Conservation (phyloP, 2,113 vertebrate genomes). For the Danionella cerebrum region DNA sequence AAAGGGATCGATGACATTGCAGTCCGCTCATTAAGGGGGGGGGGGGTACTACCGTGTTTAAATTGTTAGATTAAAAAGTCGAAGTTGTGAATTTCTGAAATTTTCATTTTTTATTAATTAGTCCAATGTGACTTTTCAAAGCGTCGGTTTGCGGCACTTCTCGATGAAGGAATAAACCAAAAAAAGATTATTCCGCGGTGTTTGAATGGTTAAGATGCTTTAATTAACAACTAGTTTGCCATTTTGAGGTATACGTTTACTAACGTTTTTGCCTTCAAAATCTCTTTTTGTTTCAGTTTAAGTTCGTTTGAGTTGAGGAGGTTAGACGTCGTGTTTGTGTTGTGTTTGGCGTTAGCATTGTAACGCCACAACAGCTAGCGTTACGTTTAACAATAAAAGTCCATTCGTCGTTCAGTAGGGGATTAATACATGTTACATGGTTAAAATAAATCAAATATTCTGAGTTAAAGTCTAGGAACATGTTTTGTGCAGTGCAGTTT, state of each 20-base stretch:
- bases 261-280: too few species aligned
- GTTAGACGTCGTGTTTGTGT: not conserved
- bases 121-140: not conserved
- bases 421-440: too few species aligned
- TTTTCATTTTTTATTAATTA: not conserved
- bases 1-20: conserved; percentile 1
- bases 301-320: too few species aligned
- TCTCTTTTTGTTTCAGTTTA: too few species aligned
- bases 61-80: not conserved
- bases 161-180: not conserved
- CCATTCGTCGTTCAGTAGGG: too few species aligned
- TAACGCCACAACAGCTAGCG: not conserved
- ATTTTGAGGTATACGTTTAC: not conserved
- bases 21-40: not conserved
- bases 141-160: not conserved
- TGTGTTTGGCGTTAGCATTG: not conserved
- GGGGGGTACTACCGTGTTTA: not conserved
- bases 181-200: not conserved
- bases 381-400: too few species aligned
- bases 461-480: not conserved
- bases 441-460: too few species aligned
- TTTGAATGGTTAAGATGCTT: not conserved
- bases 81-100: not conserved
- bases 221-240: not conserved
- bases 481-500: not conserved